Conservation (phyloP, 2,113 vertebrate species). For the Halcyon malimbica region DNA sequence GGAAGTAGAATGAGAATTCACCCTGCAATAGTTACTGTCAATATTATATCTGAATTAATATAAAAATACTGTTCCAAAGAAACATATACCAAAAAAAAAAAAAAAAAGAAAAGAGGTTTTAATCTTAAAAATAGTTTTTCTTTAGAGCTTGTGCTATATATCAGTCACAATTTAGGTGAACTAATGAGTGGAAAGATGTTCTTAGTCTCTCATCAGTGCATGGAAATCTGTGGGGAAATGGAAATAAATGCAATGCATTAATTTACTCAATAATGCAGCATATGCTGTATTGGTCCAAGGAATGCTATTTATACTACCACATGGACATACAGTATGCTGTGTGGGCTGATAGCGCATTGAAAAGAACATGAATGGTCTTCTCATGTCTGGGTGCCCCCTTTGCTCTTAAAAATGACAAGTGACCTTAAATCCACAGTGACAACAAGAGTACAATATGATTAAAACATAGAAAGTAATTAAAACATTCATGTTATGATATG, state of each 20-base stretch:
- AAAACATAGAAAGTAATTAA: not conserved
- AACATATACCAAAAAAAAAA: not conserved
- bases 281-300: not conserved
- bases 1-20: not conserved
- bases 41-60: not conserved
- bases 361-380: not conserved
- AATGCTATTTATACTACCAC: not conserved
- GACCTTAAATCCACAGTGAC: not conserved
- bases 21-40: not conserved
- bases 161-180: not conserved
- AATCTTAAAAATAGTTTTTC: not conserved
- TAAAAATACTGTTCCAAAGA: not conserved
- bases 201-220: not conserved
- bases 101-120: not conserved
- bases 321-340: not conserved
- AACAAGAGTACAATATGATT: not conserved
- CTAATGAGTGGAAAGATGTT: not conserved
- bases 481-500: fast-evolving
- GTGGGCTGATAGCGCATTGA: not conserved
- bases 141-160: not conserved
- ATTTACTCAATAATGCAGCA: not conserved
- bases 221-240: not conserved
- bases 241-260: not conserved
- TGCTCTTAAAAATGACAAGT: not conserved
- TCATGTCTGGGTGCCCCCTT: not conserved